phyloP scores from a whole-genome alignment of 2,113 vertebrate species.

The Ptilorrhoa leucosticta region DNA sequence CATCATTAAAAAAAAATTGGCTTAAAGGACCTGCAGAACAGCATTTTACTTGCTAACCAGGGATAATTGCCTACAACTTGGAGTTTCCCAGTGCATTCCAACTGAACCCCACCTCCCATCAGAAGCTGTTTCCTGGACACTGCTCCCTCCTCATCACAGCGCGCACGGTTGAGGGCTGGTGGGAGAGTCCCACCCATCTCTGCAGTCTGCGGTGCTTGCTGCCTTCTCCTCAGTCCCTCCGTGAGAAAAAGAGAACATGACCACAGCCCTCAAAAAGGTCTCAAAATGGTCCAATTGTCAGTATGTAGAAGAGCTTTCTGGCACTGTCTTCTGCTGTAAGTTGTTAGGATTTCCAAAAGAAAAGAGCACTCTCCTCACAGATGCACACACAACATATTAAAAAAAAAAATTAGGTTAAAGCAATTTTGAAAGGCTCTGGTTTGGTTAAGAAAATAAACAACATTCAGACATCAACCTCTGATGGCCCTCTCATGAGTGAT shows the following conservation, averaged over 20 bases:
- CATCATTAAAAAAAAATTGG: not conserved
- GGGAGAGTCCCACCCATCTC: not conserved
- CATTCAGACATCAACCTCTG: not conserved
- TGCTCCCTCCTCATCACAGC: not conserved
- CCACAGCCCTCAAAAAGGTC: not conserved
- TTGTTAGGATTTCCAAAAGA: not conserved
- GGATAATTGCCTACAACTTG: not conserved
- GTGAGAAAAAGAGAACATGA: accelerated
- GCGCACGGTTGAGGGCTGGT: accelerated
- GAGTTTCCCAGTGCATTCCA: not conserved
- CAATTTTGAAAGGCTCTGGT: not conserved
- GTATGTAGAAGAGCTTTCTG: not conserved
- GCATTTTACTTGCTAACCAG: not conserved
- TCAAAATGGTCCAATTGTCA: not conserved
- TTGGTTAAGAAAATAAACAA: not conserved
- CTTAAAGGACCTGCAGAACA: not conserved
- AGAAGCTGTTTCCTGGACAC: not conserved
- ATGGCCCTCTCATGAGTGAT: not conserved
- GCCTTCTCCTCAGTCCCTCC: not conserved
- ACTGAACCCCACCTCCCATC: not conserved
- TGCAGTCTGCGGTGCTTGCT: not conserved
- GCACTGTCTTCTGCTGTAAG: not conserved
- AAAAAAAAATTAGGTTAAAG: not conserved
- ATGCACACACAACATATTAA: not conserved
- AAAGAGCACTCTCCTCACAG: not conserved